Conservation (phyloP, 1,140 invertebrate genomes). For the Pollicipes pollicipes region DNA sequence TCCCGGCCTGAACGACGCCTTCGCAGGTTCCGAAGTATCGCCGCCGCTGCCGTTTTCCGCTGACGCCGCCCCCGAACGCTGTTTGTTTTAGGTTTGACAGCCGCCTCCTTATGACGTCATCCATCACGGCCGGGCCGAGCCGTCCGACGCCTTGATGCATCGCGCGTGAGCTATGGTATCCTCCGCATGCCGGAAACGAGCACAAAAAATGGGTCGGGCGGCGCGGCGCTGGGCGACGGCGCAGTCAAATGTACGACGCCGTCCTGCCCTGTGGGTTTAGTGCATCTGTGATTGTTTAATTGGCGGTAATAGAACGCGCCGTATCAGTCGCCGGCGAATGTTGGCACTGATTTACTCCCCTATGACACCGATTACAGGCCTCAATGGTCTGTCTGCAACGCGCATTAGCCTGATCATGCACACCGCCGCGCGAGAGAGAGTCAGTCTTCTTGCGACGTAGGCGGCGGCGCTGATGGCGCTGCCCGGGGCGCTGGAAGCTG, state of each 20-base stretch:
- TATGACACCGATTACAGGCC: neutral
- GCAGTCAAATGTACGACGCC: neutral
- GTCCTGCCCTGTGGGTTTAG: no score
- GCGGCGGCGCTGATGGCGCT: no score
- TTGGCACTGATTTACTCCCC: neutral
- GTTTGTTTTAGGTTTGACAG: neutral
- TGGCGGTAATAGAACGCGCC: neutral
- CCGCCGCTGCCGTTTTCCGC: no score
- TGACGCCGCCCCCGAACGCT: neutral
- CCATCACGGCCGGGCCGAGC: neutral
- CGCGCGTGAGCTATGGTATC: neutral
- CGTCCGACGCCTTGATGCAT: neutral
- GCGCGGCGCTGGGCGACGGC: no score
- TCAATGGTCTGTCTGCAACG: neutral
- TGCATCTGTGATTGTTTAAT: neutral
- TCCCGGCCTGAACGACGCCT: no score
- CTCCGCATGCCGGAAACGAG: neutral
- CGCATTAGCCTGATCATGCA: neutral
- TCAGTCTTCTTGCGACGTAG: no score
- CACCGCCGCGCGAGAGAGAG: no score
- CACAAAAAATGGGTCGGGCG: neutral
- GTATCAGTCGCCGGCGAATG: neutral
- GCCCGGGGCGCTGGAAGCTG: no score
- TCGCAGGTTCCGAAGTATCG: no score
- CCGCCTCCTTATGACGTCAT: neutral